These are phyloP conservation scores for Euzophera pinguis DNA, from an alignment of 2,888 invertebrate genomes.

Conservation along the genomic window DNA sequence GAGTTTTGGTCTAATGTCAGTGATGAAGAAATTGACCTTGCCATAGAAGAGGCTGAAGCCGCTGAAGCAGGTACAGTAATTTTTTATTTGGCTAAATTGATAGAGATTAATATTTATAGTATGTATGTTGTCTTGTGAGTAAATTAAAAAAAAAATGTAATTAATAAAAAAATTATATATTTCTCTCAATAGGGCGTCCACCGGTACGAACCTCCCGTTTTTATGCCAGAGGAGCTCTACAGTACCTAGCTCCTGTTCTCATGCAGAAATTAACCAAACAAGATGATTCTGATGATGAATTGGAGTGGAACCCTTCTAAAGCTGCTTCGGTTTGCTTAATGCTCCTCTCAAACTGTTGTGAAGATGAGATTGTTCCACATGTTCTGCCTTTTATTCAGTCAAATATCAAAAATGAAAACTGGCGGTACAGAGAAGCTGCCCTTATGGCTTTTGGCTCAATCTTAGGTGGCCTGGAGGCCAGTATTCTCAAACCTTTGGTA, in stretches of 20 bases:
- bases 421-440: conserved; percentile 97
- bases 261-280: conserved; percentile 97
- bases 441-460: conserved; percentile 99
- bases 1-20: conserved; percentile 99
- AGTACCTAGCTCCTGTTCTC: conserved; percentile 95
- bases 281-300: conserved; percentile 98
- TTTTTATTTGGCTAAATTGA: background rate
- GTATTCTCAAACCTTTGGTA: conserved; percentile 93
- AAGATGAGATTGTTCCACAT: conserved; percentile 96
- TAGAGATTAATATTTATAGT: background rate
- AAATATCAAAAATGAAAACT: conserved; percentile 95
- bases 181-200: conserved; percentile 84
- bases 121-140: background rate
- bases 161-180: background rate
- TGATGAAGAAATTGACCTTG: conserved; percentile 98
- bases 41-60: conserved; percentile 96
- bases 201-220: conserved; percentile 95
- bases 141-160: conserved; percentile 1
- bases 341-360: conserved; percentile 97
- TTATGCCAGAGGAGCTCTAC: conserved; percentile 98
- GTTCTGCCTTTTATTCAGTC: conserved; percentile 97
- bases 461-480: conserved; percentile 93
- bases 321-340: conserved; percentile 99
- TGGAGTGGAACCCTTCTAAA: conserved; percentile 99
- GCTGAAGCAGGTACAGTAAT: conserved; percentile 83